A percentile compares a stretch with the other conserved stretches of the same genome.
Evolutionary conservation across 2,113 vertebrate genomes (phyloP).

Genomic region (Pseudonaja textilis): DNA sequence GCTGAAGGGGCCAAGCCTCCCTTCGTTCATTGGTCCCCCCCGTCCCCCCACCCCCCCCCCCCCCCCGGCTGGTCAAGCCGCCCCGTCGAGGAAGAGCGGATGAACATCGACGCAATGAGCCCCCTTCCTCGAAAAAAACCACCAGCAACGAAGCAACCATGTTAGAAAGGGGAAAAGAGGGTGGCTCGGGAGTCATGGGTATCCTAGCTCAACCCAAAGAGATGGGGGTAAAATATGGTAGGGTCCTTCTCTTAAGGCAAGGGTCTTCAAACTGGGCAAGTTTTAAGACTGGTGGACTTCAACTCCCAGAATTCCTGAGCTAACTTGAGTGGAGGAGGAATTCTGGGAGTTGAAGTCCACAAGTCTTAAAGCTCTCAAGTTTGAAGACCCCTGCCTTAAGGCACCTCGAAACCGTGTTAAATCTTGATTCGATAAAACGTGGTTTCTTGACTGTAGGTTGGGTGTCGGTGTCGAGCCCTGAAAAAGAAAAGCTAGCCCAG

Average conservation of each 20-base stretch:
- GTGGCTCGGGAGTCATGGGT: background rate
- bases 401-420: background rate
- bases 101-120: background rate
- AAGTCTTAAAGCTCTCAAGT: no score
- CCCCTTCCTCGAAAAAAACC: no score
- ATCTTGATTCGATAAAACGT: background rate
- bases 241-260: background rate
- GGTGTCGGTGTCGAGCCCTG: background rate
- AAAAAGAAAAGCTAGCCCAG: background rate
- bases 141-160: no score
- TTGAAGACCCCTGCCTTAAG: background rate
- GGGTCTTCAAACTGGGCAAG: no score
- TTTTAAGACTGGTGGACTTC: no score
- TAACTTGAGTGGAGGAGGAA: no score
- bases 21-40: background rate
- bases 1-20: background rate
- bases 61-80: background rate
- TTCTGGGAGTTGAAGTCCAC: no score
- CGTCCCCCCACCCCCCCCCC: background rate
- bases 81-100: background rate
- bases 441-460: background rate
- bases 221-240: background rate
- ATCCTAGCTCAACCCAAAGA: background rate
- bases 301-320: no score
- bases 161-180: background rate